Base-by-base conservation (phyloP, 2,113 vertebrate genomes). In the Heliornis fulica region DNA sequence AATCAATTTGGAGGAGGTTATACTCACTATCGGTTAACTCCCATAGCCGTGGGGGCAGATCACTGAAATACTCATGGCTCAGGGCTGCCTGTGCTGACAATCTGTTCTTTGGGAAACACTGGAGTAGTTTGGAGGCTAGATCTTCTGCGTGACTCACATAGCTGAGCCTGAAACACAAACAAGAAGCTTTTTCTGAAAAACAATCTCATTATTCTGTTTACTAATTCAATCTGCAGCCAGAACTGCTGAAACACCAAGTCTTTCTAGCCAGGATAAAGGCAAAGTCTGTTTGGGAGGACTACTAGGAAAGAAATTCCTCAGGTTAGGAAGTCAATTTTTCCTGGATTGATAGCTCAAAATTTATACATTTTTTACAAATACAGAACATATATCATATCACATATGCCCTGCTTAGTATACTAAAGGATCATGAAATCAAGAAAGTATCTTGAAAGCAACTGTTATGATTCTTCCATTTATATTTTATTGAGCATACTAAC, bases 51-150 rank as follows among this genome's bases (percentile, higher is more conserved):
- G 99, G 98, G 83, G 99, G 99, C 91, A 99, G 98, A 96, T 99
- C 98, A 98, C 98, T 99, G 98, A 99, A 99, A 98, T 99, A 99
- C 93, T 99, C 98, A 1, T 99, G 99, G 98, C 98, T 98, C 96
- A 99, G 98, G 65, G 99, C 99, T 43, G 98, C 97, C 97, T 98
- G 99, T 63, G 99, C 99, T 20, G 99, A 99, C 94, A 99, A 97
- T 83, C 99, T 99, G 97, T 99, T 99, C 98, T 99, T 99, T 98
- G 99, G 99, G 97, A 99, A 99, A 98, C 99, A 99, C 93, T 99
- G 99, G 60, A 99, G 99, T 91, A 99, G 99, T 97, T 99, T 99
- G 96, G 98, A 99, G 83, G 99, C 99, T 96, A 99, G 98, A 96
- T 99, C 99, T 96, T 99, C 99, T 21, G 99, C 99, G 9, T 99